These are phyloP conservation scores for Pteropus alecto DNA, from an alignment of 2,113 vertebrate species.

Conservation along the genomic window DNA sequence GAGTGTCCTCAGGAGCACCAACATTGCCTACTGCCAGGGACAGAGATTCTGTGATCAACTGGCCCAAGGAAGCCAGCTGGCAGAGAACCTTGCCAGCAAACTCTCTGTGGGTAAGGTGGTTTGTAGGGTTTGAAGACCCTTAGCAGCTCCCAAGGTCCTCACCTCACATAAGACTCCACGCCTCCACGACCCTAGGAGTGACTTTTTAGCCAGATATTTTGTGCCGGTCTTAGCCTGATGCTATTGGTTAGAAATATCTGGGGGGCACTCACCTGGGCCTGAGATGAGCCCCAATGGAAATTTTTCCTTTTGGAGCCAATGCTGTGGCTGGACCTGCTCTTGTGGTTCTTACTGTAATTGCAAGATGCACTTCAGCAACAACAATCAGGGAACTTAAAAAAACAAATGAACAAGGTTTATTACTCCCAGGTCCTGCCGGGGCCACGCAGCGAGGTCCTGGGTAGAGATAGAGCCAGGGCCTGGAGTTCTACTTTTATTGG, in stretches of 20 bases:
- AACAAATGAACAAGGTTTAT: neutral
- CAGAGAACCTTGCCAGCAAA: conserved; percentile 83
- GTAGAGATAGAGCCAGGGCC: neutral
- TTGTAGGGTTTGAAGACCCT: neutral
- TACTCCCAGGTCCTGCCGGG: neutral
- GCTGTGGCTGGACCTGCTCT: no score
- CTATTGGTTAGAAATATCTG: neutral
- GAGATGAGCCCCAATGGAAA: neutral
- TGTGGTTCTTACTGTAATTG: neutral
- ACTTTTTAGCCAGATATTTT: neutral
- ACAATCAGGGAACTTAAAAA: neutral
- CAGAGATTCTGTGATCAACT: conserved; percentile 92
- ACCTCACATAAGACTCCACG: neutral
- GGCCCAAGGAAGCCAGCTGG: conserved; percentile 84
- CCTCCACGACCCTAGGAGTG: neutral
- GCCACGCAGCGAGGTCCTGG: neutral
- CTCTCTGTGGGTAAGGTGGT: conserved; percentile 86
- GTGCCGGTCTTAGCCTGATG: neutral
- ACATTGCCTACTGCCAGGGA: conserved; percentile 90
- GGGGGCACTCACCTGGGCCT: neutral
- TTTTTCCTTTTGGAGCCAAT: neutral
- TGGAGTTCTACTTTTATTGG: neutral
- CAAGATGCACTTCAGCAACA: neutral
- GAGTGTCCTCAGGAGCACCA: conserved; percentile 87
- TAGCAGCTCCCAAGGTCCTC: neutral